These are phyloP conservation scores for Rhopilema esculentum DNA, from an alignment of 30 jellyfish, hydroid and myxozoan species.

Conservation along the genomic window DNA sequence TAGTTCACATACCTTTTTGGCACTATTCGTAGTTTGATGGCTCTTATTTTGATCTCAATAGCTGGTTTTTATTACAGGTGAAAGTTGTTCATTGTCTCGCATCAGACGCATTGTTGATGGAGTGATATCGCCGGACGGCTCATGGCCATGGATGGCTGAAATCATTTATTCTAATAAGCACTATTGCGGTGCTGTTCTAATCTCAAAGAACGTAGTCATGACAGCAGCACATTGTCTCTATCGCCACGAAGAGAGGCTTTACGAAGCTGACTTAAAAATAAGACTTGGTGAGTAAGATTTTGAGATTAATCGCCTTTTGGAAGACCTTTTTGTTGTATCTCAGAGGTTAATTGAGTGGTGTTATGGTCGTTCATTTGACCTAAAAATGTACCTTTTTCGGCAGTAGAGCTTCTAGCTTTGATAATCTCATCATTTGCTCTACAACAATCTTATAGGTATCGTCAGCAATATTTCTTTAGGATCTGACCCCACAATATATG, in stretches of 20 bases:
- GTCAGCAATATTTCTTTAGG: too few relatives aligned
- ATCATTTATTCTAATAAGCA: slow-evolving; percentile 34
- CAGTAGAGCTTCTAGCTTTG: too few relatives aligned
- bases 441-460: too few relatives aligned
- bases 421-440: too few relatives aligned
- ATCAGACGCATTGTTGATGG: slow-evolving; percentile 82
- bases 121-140: slow-evolving; percentile 1
- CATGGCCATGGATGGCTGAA: slow-evolving; percentile 98
- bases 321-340: too few relatives aligned
- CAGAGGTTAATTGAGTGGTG: too few relatives aligned
- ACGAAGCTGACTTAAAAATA: slow-evolving; percentile 38
- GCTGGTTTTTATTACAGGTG: neutral
- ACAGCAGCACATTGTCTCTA: slow-evolving; percentile 91
- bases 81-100: slow-evolving; percentile 40
- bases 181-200: slow-evolving; percentile 79
- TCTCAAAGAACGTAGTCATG: slow-evolving; percentile 36
- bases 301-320: too few relatives aligned
- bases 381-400: too few relatives aligned
- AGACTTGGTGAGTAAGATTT: slow-evolving; percentile 68
- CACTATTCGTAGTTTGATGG: too few relatives aligned
- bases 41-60: neutral
- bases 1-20: too few relatives aligned
- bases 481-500: too few relatives aligned
- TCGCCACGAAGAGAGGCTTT: slow-evolving; percentile 39
- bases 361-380: too few relatives aligned